A percentile compares a stretch with the other conserved stretches of the same genome.
Evolutionary conservation across 2,888 invertebrate species (phyloP).

Genomic region (Megalurothrips usitatus): DNA sequence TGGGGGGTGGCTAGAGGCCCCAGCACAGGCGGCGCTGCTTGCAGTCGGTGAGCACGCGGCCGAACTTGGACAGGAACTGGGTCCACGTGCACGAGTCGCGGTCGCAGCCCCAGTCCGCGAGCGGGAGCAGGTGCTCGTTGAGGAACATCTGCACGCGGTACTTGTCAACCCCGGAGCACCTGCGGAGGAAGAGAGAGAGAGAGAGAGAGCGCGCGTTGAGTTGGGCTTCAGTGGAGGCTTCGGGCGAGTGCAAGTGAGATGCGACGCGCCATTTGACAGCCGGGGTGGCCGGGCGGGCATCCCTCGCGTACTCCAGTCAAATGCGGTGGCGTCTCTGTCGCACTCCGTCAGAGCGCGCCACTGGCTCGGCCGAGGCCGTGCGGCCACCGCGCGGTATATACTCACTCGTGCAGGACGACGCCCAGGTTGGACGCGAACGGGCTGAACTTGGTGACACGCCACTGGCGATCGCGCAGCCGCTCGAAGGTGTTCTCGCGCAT

Average conservation of each 20-base stretch:
- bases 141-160: slow-evolving; percentile 5
- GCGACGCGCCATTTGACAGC: no score
- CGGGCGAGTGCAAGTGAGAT: no score
- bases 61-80: slow-evolving; percentile 11
- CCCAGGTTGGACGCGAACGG: not conserved
- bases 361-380: no score
- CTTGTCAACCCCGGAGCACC: not conserved
- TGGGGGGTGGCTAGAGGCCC: not conserved
- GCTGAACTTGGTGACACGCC: not conserved
- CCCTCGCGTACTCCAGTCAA: no score
- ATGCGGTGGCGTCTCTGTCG: no score
- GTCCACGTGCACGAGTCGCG: slow-evolving; percentile 1
- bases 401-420: slow-evolving; percentile 8
- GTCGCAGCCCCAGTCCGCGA: slow-evolving; percentile 19
- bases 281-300: no score
- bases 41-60: slow-evolving; percentile 2
- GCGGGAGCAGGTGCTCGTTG: slow-evolving; percentile 8
- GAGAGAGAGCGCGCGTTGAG: not conserved
- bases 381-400: no score
- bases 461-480: not conserved
- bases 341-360: no score
- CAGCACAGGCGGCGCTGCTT: slow-evolving; percentile 15
- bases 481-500: not conserved
- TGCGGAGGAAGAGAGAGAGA: not conserved
- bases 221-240: not conserved